Percentiles rank a stretch among this genome's conserved stretches.
These are phyloP conservation scores for Macrosteles quadrilineatus DNA, from an alignment of 1,140 invertebrate genomes.

Conservation along the genomic window DNA sequence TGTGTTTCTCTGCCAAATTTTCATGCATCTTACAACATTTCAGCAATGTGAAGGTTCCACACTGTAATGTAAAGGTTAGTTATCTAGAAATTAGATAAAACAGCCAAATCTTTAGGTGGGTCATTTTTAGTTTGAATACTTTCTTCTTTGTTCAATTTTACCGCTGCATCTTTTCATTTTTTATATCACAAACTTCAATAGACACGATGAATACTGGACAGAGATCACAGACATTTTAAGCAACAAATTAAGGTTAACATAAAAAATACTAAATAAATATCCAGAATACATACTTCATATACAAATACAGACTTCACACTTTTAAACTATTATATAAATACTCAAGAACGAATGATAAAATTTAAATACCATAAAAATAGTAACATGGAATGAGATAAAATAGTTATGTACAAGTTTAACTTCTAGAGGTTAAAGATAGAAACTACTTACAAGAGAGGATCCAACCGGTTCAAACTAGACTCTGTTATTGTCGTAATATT, in stretches of 20 bases:
- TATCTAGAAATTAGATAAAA: too few species aligned
- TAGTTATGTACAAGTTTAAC: constrained; percentile 2
- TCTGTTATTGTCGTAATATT: constrained; percentile 12
- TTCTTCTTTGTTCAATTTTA: too few species aligned
- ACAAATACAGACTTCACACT: constrained; percentile 11
- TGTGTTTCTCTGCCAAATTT: background rate
- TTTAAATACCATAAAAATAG: constrained; percentile 23
- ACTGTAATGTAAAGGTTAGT: too few species aligned
- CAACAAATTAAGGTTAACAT: background rate
- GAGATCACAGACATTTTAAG: background rate
- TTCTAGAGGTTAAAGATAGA: background rate
- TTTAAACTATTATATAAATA: constrained; percentile 18
- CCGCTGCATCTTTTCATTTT: too few species aligned
- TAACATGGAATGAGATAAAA: constrained; percentile 23
- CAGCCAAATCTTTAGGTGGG: too few species aligned
- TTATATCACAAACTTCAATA: too few species aligned
- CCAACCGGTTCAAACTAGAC: background rate
- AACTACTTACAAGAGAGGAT: constrained; percentile 1
- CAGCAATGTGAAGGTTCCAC: too few species aligned
- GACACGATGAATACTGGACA: background rate
- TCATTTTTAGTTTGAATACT: too few species aligned
- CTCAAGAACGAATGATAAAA: constrained; percentile 20
- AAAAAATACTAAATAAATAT: constrained; percentile 6
- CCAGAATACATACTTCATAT: constrained; percentile 2
- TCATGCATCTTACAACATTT: background rate